Evolutionary conservation across 2,113 vertebrate species (phyloP).

Genomic region (Setophaga kirtlandii): DNA sequence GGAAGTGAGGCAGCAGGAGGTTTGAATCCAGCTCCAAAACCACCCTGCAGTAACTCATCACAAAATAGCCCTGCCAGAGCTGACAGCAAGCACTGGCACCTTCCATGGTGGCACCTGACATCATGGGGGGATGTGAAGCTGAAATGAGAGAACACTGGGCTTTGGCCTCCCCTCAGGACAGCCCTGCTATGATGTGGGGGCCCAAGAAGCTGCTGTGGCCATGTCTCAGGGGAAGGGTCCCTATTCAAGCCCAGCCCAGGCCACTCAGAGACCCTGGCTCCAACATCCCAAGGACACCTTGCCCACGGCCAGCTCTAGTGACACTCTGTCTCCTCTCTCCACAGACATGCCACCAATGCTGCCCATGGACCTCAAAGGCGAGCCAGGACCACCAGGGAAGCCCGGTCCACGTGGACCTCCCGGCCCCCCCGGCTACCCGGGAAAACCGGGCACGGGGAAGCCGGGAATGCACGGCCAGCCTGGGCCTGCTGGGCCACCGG

Average conservation of each 20-base stretch:
- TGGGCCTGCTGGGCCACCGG: conserved; percentile 88
- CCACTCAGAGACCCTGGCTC: accelerated
- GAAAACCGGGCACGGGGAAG: conserved; percentile 92
- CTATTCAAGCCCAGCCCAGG: background rate
- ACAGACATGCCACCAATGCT: conserved; percentile 89
- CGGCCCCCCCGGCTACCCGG: conserved; percentile 87
- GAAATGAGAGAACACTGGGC: background rate
- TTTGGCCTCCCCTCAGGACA: background rate
- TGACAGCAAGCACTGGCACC: background rate
- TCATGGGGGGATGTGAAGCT: background rate
- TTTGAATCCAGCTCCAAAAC: background rate
- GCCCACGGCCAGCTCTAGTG: accelerated
- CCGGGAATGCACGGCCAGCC: conserved; percentile 91
- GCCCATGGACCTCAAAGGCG: conserved; percentile 90
- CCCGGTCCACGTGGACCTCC: conserved; percentile 90
- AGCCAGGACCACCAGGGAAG: conserved; percentile 92
- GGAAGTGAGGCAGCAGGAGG: background rate
- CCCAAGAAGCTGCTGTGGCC: background rate
- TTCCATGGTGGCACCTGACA: background rate
- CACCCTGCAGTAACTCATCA: background rate
- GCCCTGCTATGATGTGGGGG: background rate
- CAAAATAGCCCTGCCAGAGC: background rate
- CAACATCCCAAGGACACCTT: background rate
- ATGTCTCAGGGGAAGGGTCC: background rate
- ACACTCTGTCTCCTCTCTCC: conserved; percentile 56